Conservation (phyloP, 2,888 invertebrate species). For the Drosophila mercatorum region DNA sequence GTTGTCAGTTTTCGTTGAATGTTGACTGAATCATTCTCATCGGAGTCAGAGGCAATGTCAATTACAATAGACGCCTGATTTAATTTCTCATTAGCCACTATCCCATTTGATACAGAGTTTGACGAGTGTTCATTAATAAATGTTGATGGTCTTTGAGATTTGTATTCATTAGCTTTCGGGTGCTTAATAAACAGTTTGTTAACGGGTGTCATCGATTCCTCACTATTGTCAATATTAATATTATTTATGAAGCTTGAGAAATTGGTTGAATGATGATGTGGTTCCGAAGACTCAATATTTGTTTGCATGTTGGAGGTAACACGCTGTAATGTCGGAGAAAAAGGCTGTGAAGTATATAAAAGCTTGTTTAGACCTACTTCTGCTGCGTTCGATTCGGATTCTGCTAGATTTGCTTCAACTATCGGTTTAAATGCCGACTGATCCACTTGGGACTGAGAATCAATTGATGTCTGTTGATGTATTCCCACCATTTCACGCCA, state of each 20-base stretch:
- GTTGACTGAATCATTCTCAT: slow-evolving; percentile 62
- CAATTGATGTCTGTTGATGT: slow-evolving; percentile 61
- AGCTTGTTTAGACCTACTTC: slow-evolving; percentile 13
- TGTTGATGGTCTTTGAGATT: slow-evolving; percentile 30
- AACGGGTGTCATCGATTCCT: slow-evolving; percentile 22
- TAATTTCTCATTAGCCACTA: slow-evolving; percentile 29
- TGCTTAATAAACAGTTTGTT: slow-evolving; percentile 20
- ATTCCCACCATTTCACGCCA: slow-evolving; percentile 96
- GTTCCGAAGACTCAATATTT: slow-evolving; percentile 32
- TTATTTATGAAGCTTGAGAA: slow-evolving; percentile 51
- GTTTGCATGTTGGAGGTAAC: slow-evolving; percentile 32
- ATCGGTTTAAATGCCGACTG: slow-evolving; percentile 25
- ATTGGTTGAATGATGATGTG: slow-evolving; percentile 21
- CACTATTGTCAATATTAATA: slow-evolving; percentile 26
- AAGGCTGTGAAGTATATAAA: slow-evolving; percentile 13
- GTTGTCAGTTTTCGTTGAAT: slow-evolving; percentile 20
- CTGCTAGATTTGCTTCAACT: slow-evolving; percentile 11
- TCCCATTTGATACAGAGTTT: slow-evolving; percentile 57
- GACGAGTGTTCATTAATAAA: slow-evolving; percentile 65
- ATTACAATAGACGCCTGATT: slow-evolving; percentile 72
- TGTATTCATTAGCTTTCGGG: slow-evolving; percentile 10
- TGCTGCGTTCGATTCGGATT: slow-evolving; percentile 19
- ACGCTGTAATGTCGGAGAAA: slow-evolving; percentile 25
- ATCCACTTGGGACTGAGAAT: slow-evolving; percentile 45
- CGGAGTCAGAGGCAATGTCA: slow-evolving; percentile 82